Conservation (phyloP, 2,113 vertebrate genomes). For the Pipra filicauda region DNA sequence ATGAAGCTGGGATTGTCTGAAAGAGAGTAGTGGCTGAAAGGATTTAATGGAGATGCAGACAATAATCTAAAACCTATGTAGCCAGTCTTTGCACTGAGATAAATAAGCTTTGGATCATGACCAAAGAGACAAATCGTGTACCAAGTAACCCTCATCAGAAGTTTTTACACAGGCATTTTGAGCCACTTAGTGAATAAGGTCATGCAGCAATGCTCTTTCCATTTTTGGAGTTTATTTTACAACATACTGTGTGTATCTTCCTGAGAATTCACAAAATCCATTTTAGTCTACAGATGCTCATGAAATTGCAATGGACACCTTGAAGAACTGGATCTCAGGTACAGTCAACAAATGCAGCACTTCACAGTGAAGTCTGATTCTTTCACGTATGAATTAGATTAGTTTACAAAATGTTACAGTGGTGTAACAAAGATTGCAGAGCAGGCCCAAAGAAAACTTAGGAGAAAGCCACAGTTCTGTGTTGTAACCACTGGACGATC, state of each 20-base stretch:
- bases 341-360: not conserved
- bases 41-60: not conserved
- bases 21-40: not conserved
- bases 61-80: not conserved
- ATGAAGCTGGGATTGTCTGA: not conserved
- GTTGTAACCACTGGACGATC: not conserved
- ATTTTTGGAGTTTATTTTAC: not conserved
- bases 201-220: not conserved
- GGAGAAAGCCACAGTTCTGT: not conserved
- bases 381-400: not conserved
- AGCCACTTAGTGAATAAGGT: not conserved
- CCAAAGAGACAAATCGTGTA: not conserved
- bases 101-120: not conserved
- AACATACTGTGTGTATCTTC: not conserved
- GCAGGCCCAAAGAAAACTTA: not conserved
- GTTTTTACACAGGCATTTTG: not conserved
- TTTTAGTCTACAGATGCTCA: not conserved
- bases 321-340: not conserved
- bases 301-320: not conserved
- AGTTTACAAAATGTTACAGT: not conserved
- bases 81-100: not conserved
- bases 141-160: not conserved
- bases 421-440: not conserved
- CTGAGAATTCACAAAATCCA: not conserved
- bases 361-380: not conserved